Evolutionary conservation across 2,888 invertebrate genomes (phyloP), one percentile per base, ranked within the genome.

Genomic region (Heteromyza rotundicornis): DNA sequence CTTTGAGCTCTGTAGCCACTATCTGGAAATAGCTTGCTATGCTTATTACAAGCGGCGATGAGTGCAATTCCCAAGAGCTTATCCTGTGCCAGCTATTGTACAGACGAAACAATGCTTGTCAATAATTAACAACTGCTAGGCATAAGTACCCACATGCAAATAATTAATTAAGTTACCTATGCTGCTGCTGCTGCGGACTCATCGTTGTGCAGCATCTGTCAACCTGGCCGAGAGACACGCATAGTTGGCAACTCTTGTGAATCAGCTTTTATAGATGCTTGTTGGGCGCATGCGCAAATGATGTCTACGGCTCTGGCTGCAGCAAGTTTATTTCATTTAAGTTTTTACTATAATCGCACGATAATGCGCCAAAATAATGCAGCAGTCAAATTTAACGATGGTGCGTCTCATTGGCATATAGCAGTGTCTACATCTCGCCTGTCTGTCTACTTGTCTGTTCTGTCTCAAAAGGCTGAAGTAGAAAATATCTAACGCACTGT

Each of bases 341-440:
- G 16, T 47, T 47, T 24, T 47, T 8, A 17, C 44, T 47, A 14
- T 40, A 56, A 44, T 23, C 27, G 23, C 23, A 23, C 56, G 47
- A 56, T 47, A 56, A 56, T 54, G 54, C 36, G 36, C 36, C 54
- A 36, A 54, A 54, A 54, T 54, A 36, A 35, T 54, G 54, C 54
- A 36, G 54, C 36, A 54, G 36, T 54, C 54, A 54, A 54, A 54
- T 54, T 36, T 54, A 54, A 54, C 54, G 54, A 35, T 52, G 52
- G 27, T 52, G 52, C 52, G 10, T 2, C 32, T 24, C 54, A 20
- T 54, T 53, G 32, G 54, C 54, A 54, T 54, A 36, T 35, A 8
- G 40, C 14, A n/a, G 40, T n/a, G 40, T n/a, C 2, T 14, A n/a
- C 14, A 10, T n/a, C 10, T 19, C 47, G 47, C 14, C 47, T 19